phyloP scores from a whole-genome alignment of 2,113 vertebrate genomes.

The Triplophysa rosa region DNA sequence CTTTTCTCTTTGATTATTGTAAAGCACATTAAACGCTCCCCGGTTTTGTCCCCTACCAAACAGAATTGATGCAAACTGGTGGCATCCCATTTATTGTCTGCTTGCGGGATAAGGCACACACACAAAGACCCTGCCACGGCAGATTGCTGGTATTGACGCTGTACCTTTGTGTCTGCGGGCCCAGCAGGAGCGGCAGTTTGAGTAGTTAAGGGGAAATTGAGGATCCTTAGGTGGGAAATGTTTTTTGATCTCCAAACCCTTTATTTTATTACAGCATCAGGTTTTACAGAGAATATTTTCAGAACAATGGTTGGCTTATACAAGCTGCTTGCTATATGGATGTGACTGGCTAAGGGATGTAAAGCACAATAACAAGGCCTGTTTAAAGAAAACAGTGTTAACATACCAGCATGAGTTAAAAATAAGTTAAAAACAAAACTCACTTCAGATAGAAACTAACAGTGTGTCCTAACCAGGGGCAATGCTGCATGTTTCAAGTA shows the following conservation, averaged over 20 bases:
- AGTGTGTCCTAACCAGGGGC: no score
- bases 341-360: conserved; percentile 33
- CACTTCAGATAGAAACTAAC: no score
- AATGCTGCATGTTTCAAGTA: no score
- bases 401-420: not conserved
- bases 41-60: conserved; percentile 66
- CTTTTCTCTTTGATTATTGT: conserved; percentile 35
- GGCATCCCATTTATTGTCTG: conserved; percentile 66
- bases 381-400: not conserved
- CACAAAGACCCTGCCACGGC: conserved; percentile 55
- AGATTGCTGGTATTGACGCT: conserved; percentile 79
- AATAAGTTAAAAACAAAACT: no score
- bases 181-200: conserved; percentile 73
- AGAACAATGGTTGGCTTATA: conserved; percentile 33
- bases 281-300: conserved; percentile 61
- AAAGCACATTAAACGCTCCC: conserved; percentile 56
- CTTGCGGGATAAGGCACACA: conserved; percentile 57
- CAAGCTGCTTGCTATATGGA: conserved; percentile 3
- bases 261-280: conserved; percentile 59
- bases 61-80: conserved; percentile 74
- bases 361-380: conserved; percentile 24
- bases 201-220: conserved; percentile 66
- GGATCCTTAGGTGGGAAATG: conserved; percentile 72
- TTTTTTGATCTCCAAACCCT: conserved; percentile 70
- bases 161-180: conserved; percentile 68